Percentiles rank a stretch among this genome's conserved stretches.
Conservation (phyloP, 2,797 vertebrate genomes). For the Varecia variegata region DNA sequence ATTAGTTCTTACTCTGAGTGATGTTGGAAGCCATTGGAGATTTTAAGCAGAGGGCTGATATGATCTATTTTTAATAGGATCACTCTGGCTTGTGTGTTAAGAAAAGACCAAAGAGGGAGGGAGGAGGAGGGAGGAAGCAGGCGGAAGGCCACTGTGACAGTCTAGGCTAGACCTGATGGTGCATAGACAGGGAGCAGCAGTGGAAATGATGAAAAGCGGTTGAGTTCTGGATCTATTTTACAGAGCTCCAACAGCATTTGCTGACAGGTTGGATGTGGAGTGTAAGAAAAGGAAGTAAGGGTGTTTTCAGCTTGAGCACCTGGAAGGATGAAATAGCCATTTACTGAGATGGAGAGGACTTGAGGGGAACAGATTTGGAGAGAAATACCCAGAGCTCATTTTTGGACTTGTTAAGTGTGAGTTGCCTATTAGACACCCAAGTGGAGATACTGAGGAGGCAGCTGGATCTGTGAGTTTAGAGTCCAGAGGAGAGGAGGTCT, state of each 20-base stretch:
- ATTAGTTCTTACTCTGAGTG: constrained; percentile 1
- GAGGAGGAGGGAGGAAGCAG: background rate
- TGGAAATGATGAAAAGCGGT: background rate
- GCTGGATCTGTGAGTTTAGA: background rate
- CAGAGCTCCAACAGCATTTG: background rate
- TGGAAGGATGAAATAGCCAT: background rate
- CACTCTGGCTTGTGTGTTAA: background rate
- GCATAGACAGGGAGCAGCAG: background rate
- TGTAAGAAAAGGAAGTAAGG: background rate
- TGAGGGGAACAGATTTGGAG: background rate
- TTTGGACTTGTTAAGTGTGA: background rate
- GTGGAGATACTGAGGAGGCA: background rate
- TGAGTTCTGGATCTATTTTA: background rate
- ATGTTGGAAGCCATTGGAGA: background rate
- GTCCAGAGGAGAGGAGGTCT: background rate
- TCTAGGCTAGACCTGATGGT: background rate
- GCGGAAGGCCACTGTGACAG: background rate
- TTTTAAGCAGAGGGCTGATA: constrained; percentile 8
- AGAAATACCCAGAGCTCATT: background rate
- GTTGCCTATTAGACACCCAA: background rate
- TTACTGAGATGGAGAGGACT: background rate
- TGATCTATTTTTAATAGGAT: background rate
- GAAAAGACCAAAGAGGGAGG: background rate
- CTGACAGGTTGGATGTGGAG: background rate
- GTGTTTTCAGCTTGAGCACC: background rate